Base-by-base conservation (phyloP, 2,113 vertebrate species). In the Oryzias curvinotus region DNA sequence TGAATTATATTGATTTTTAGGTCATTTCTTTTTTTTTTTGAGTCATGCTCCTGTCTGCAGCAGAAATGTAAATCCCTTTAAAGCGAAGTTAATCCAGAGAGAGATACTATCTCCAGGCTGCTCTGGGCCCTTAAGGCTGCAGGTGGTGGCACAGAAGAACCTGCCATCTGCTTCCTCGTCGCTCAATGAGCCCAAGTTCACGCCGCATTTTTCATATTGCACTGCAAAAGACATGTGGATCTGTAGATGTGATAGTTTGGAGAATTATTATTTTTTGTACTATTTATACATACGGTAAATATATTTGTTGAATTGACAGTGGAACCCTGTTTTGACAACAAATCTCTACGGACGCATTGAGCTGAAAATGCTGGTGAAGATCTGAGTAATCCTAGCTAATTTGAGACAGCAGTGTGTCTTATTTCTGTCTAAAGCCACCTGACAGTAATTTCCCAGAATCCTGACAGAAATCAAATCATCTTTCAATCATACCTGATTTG, bases 141-240 rank as follows among this genome's bases (percentile, higher is more conserved):
- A 45, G 83, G 82, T 78, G 86, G 80, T 75, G 77, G 73, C 82
- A 85, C 80, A 71, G 43, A 68, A 65, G 61, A 68, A 70, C 73
- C 77, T 46, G 55, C 87, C 88, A 91, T 88, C 88, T 91, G 88
- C 76, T 77, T 68, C 62, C 26, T 74, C 73, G 52, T 68, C 71
- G 51, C 67, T 68, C 57, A 70, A 67, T 46, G 73, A 72, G 46
- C 50, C 64, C 74, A 47, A 51, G 49, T 45, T 67, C 59, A 60
- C 12, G 65, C 58, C 25, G 73, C 72, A 65, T 23, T 59, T 63
- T 62, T 52, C 47, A 1, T 78, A 73, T 68, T 77, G 66, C 83
- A 73, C 63, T 83, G 84, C 60, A 63, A 59, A 64, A 55, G 76
- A 14, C 62, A 7, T 23, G 7, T 23, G 15, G 78, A 80, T 60